Conservation (phyloP, 2,888 invertebrate species). For the Dryadula phaetusa region DNA sequence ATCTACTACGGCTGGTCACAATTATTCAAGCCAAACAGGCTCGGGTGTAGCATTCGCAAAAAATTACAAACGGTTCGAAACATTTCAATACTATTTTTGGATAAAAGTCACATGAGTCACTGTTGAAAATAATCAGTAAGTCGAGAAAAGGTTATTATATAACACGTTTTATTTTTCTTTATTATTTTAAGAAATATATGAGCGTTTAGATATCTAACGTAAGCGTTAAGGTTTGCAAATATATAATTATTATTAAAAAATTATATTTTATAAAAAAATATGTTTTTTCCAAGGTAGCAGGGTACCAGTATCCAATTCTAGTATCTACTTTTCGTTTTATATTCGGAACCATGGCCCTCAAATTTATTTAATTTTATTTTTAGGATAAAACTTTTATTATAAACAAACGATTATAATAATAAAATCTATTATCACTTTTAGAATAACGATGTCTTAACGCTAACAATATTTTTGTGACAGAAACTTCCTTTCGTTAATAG, state of each 20-base stretch:
- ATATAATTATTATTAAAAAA: too few species aligned
- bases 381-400: background rate
- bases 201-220: too few species aligned
- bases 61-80: constrained; percentile 39
- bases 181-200: too few species aligned
- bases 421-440: background rate
- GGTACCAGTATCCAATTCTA: too few species aligned
- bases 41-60: constrained; percentile 43
- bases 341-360: too few species aligned
- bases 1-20: constrained; percentile 38
- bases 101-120: constrained; percentile 41
- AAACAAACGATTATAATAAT: background rate
- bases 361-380: too few species aligned
- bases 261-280: background rate
- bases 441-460: constrained; percentile 1
- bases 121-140: constrained; percentile 29
- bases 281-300: too few species aligned
- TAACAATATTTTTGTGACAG: constrained; percentile 1
- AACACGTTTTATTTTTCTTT: too few species aligned
- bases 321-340: too few species aligned
- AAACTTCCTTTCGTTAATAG: constrained; percentile 22
- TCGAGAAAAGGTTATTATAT: constrained; percentile 31
- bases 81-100: constrained; percentile 40
- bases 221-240: too few species aligned
- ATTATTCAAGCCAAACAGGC: constrained; percentile 47